A percentile compares a stretch with the other conserved stretches of the same genome.
Evolutionary conservation across 2,113 vertebrate genomes (phyloP).

Genomic region (Sorex fumeus): DNA sequence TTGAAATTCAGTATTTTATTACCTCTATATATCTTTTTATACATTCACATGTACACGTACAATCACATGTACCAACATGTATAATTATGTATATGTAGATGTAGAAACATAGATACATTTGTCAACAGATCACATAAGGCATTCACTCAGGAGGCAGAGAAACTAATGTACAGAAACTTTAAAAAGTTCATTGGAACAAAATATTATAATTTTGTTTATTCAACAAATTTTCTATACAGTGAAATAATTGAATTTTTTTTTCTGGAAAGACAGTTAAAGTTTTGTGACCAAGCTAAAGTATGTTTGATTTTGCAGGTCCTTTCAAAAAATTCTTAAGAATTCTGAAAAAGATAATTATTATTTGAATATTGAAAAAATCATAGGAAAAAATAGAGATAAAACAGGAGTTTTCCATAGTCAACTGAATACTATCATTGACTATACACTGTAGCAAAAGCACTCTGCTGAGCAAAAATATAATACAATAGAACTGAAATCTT

Average conservation of each 20-base stretch:
- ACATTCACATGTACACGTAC: neutral
- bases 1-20: neutral
- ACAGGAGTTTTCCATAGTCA: neutral
- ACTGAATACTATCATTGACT: neutral
- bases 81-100: neutral
- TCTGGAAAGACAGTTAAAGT: neutral
- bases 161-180: neutral
- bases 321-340: constrained; percentile 1
- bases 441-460: neutral
- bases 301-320: neutral
- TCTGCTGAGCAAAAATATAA: neutral
- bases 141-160: neutral
- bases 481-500: neutral
- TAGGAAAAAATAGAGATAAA: neutral
- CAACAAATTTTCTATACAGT: neutral
- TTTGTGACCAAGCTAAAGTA: constrained; percentile 5
- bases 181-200: neutral
- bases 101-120: neutral
- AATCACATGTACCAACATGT: neutral
- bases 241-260: neutral
- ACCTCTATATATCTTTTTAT: neutral
- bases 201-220: neutral
- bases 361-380: neutral
- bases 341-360: neutral
- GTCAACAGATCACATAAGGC: neutral